Conservation (phyloP, 2,888 invertebrate genomes). For the Drosophila mercatorum region DNA sequence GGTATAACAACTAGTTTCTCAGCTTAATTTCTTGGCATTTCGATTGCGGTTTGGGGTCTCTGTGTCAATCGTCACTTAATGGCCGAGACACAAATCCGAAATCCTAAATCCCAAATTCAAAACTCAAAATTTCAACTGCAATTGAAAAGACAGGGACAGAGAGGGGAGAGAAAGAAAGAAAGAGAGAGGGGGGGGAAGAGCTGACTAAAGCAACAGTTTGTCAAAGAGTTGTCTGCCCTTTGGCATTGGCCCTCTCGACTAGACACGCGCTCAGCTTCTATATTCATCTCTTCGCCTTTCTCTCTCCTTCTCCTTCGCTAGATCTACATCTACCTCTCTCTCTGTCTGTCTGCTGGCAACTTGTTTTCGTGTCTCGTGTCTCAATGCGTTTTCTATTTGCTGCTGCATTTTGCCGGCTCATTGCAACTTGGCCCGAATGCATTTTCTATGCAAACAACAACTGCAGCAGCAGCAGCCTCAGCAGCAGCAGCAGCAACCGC, state of each 20-base stretch:
- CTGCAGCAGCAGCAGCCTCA: slow-evolving; percentile 5
- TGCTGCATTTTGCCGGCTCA: slow-evolving; percentile 77
- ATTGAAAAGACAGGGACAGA: slow-evolving; percentile 6
- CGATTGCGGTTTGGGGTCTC: slow-evolving; percentile 43
- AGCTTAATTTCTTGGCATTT: slow-evolving; percentile 24
- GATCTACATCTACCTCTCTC: neutral
- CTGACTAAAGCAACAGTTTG: slow-evolving; percentile 57
- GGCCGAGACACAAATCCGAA: slow-evolving; percentile 45
- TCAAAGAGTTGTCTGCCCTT: slow-evolving; percentile 53
- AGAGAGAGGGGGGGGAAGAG: slow-evolving; percentile 40
- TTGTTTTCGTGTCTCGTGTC: slow-evolving; percentile 50
- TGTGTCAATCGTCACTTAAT: slow-evolving; percentile 48
- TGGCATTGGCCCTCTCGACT: slow-evolving; percentile 39
- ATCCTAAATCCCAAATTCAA: slow-evolving; percentile 10
- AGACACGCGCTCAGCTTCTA: slow-evolving; percentile 2
- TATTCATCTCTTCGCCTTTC: neutral
- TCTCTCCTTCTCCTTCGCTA: neutral
- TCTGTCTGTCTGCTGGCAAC: slow-evolving; percentile 37
- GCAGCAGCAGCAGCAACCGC: slow-evolving; percentile 21
- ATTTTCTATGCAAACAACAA: slow-evolving; percentile 71
- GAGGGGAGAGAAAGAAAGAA: no score
- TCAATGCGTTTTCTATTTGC: slow-evolving; percentile 55
- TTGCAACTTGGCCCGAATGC: slow-evolving; percentile 77
- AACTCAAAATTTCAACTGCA: slow-evolving; percentile 25
- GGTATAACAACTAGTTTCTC: slow-evolving; percentile 31